phyloP scores from a whole-genome alignment of 1,140 invertebrate genomes.

The Drosophila bocqueti region DNA sequence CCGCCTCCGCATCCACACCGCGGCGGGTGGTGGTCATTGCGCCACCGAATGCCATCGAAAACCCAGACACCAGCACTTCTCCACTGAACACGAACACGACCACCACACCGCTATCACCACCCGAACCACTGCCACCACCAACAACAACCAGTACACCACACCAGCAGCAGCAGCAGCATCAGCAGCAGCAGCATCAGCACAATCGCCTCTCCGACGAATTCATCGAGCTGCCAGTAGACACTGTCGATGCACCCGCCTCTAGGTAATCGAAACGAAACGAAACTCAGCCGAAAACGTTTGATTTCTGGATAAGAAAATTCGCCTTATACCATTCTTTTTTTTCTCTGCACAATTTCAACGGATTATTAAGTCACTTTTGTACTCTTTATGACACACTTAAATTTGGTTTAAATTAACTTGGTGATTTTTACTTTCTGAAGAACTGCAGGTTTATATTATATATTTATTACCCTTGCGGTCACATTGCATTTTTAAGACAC shows the following conservation, averaged over 20 bases:
- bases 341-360: slow-evolving; percentile 1
- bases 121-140: slow-evolving; percentile 73
- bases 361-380: background rate
- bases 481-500: no score
- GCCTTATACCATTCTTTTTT: background rate
- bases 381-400: background rate
- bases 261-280: slow-evolving; percentile 73
- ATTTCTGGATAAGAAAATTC: background rate
- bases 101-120: slow-evolving; percentile 77
- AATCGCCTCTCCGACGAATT: slow-evolving; percentile 60
- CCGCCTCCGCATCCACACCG: slow-evolving; percentile 66
- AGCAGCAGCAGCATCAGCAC: slow-evolving; percentile 59
- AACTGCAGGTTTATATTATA: no score
- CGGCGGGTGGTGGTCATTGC: slow-evolving; percentile 49
- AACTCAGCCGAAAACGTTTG: background rate
- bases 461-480: no score
- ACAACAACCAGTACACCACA: slow-evolving; percentile 66
- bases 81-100: slow-evolving; percentile 72
- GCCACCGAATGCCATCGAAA: slow-evolving; percentile 34
- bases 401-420: background rate
- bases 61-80: slow-evolving; percentile 62
- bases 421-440: background rate
- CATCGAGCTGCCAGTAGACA: slow-evolving; percentile 80
- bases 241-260: slow-evolving; percentile 72
- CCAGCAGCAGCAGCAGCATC: background rate